Conservation (phyloP, 2,797 vertebrate genomes). For the Lacerta bilineata region DNA sequence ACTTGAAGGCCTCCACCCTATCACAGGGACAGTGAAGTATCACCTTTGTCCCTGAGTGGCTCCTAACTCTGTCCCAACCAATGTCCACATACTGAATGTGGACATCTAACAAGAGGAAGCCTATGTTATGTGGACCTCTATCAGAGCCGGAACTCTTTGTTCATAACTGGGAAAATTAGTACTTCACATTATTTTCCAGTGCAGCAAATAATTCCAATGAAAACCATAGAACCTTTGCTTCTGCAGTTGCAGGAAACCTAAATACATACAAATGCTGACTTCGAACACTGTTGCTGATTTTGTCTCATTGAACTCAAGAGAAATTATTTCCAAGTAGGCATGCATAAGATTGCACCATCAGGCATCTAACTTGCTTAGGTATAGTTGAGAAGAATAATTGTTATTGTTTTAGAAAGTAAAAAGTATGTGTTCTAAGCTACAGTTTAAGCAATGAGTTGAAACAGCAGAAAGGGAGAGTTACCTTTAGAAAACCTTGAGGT, state of each 20-base stretch:
- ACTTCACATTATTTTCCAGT: too few species aligned
- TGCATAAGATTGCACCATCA: neutral
- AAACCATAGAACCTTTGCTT: neutral
- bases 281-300: neutral
- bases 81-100: too few species aligned
- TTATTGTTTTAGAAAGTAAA: slow-evolving; percentile 14
- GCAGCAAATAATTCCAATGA: too few species aligned
- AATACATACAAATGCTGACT: neutral
- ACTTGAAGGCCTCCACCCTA: neutral
- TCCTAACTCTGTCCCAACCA: too few species aligned
- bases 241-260: neutral
- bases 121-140: too few species aligned
- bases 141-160: too few species aligned
- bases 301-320: too few species aligned
- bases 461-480: slow-evolving; percentile 63
- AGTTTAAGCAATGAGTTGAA: slow-evolving; percentile 56
- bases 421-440: slow-evolving; percentile 10
- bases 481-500: slow-evolving; percentile 77
- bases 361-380: slow-evolving; percentile 1
- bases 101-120: too few species aligned
- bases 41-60: too few species aligned
- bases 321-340: neutral
- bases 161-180: too few species aligned
- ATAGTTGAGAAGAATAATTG: slow-evolving; percentile 39
- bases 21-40: neutral